Evolutionary conservation across 2,797 vertebrate genomes (phyloP).

Genomic region (Muscicapa comitata): DNA sequence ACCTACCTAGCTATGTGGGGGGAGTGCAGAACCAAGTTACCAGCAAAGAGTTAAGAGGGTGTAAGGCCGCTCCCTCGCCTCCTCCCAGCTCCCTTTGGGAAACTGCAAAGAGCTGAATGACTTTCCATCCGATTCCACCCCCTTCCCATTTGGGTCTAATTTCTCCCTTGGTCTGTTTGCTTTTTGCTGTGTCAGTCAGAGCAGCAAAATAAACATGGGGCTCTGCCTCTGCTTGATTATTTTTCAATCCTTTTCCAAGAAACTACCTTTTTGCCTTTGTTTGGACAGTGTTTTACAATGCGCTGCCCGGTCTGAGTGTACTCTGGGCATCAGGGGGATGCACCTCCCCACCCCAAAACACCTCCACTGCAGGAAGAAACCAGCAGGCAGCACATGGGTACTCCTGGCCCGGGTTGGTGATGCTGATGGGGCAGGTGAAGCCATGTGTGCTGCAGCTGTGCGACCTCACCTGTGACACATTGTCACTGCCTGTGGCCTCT

Average conservation of each 20-base stretch:
- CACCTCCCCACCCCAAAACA: not conserved
- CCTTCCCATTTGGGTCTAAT: conserved; percentile 37
- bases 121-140: not conserved
- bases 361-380: rapidly evolving
- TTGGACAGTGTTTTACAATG: conserved; percentile 29
- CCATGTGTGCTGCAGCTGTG: not conserved
- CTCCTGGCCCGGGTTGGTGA: rapidly evolving
- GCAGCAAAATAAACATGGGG: not conserved
- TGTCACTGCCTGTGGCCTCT: rapidly evolving
- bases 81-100: not conserved
- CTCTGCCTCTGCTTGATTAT: conserved; percentile 32
- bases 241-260: conserved; percentile 35
- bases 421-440: not conserved
- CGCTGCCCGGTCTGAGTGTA: not conserved
- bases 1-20: conserved; percentile 36
- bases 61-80: not conserved
- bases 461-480: rapidly evolving
- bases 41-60: not conserved
- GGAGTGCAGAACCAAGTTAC: not conserved
- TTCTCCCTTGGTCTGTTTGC: conserved; percentile 8
- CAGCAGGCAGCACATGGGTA: rapidly evolving
- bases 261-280: conserved; percentile 48
- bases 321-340: not conserved
- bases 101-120: not conserved
- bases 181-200: conserved; percentile 42